Percentiles rank a stretch among this genome's conserved stretches.
Conservation (phyloP, 2,888 invertebrate genomes). For the Polydrusus cervinus region DNA sequence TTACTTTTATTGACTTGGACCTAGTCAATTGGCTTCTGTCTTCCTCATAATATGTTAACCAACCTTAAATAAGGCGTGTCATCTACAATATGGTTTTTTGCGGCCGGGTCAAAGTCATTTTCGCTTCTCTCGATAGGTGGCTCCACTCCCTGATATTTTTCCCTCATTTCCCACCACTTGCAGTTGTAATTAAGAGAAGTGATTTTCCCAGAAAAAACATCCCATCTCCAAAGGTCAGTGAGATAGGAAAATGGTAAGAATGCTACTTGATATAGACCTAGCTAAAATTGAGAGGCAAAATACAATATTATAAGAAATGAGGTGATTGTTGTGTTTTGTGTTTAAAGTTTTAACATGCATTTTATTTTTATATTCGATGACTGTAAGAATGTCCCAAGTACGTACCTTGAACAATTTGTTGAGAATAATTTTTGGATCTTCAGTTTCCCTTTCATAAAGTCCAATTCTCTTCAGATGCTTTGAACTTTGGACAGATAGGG, state of each 20-base stretch:
- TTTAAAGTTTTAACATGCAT: no score
- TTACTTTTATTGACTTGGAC: no score
- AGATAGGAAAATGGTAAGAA: constrained; percentile 82
- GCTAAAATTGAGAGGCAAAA: no score
- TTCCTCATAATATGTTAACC: no score
- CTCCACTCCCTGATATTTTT: constrained; percentile 67
- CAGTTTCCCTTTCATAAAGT: constrained; percentile 75
- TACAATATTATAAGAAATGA: no score
- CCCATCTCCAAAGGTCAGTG: constrained; percentile 82
- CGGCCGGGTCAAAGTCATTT: constrained; percentile 67
- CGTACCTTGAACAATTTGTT: constrained; percentile 77
- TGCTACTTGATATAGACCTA: constrained; percentile 80
- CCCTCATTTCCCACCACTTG: constrained; percentile 73
- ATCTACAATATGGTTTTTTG: constrained; percentile 64
- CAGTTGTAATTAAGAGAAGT: constrained; percentile 77
- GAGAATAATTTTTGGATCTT: constrained; percentile 73
- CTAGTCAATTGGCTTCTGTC: no score
- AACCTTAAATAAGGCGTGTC: constrained; percentile 82
- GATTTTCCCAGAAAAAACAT: constrained; percentile 78
- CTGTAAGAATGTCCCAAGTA: no score
- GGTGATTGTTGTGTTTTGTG: no score
- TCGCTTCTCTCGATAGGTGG: constrained; percentile 77
- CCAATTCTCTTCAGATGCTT: constrained; percentile 83
- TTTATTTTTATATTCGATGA: no score
- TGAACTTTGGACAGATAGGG: constrained; percentile 74